Base-by-base conservation (phyloP, 2,797 vertebrate species). In the Gambusia yucatana region DNA sequence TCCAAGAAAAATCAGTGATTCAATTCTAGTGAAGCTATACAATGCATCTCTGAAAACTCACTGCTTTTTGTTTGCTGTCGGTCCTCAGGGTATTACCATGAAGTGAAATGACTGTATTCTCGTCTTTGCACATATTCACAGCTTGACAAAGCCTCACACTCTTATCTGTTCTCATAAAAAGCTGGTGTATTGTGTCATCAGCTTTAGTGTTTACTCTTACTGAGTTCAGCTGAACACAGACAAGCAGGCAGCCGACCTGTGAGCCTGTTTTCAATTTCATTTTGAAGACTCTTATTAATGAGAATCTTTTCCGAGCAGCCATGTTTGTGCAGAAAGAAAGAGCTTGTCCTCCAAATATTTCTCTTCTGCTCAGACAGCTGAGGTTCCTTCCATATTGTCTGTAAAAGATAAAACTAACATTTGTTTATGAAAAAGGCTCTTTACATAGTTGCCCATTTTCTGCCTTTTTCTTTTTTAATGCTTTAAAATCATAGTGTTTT, bases 1-100 rank as follows among this genome's bases (percentile, higher is more conserved):
- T 86, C 59, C 57, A 83, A 36, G 41, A 47, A 86, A 88, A 87
- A 80, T 75, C 83, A 78, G 78, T 85, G 80, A 69, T 36, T 73
- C 3, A 10, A 67, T 82, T 81, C 76, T 74, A 63, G 4, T 75
- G 67, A 73, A 77, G 52, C 36, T 20, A 36, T 36, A 63, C 30
- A 72, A 59, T 73, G 33, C 17, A 69, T 25, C 44, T 76, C 65
- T 39, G 30, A 28, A 57, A 39, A 76, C 65, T 81, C 75, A 77
- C 61, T 81, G 41, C 41, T 46, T 55, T 39, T 48, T 73, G 11
- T 71, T 75, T 78, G 48, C 75, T 28, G 20, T 70, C 74, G 5
- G 36, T 70, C 67, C 48, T 80, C 63, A 76, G 33, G 43, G 36
- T 22, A 52, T 77, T 84, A 25, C 41, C 63, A 41, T 6, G 36